Base-by-base conservation (phyloP, 2,888 invertebrate species). In the Halictus ligatus region DNA sequence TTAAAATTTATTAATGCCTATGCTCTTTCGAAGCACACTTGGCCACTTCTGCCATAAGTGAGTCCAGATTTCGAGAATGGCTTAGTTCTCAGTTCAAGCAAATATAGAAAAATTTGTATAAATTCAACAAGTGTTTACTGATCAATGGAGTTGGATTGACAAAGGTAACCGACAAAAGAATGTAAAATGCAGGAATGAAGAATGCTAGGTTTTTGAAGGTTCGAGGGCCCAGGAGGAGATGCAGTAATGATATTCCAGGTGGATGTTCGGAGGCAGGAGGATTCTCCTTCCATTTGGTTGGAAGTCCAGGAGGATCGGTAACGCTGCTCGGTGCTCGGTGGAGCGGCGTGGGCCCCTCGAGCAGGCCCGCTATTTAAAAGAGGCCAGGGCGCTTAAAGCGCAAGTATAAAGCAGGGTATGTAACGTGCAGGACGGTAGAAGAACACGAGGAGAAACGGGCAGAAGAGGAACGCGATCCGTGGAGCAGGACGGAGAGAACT, bases 401-500 rank as follows among this genome's bases (percentile, higher is more conserved):
- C 91, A 89, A 92, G 92, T 90, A 93, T 93, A 92, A 93, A 92
- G 89, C 90, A 85, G 88, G 85, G 87, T 90, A 89, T 86, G 87
- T 85, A 87, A 76, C 80, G 86, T 81, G 86, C 84, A 89, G 84
- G 71, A 77, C 79, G 83, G 80, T 81, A 83, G 83, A 87, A 76
- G 87, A 84, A 81, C 64, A 80, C 81, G 78, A 80, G 81, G 72
- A 75, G 85, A 72, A 69, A 75, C 80, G 85, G 71, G 81, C 75
- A 74, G 79, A 84, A 80, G 81, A 89, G 89, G 87, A 91, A 87
- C 90, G 91, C 91, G 91, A 89, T 90, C 87, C 88, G 81, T 84
- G 90, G 83, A 93, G 87, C 90, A 93, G 89, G 91, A 93, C 89
- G 90, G 89, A 92, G 92, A 92, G 92, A 93, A 91, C 86, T 92